These are phyloP conservation scores for Lobophora halterata DNA, from an alignment of 2,888 invertebrate species.

Conservation along the genomic window DNA sequence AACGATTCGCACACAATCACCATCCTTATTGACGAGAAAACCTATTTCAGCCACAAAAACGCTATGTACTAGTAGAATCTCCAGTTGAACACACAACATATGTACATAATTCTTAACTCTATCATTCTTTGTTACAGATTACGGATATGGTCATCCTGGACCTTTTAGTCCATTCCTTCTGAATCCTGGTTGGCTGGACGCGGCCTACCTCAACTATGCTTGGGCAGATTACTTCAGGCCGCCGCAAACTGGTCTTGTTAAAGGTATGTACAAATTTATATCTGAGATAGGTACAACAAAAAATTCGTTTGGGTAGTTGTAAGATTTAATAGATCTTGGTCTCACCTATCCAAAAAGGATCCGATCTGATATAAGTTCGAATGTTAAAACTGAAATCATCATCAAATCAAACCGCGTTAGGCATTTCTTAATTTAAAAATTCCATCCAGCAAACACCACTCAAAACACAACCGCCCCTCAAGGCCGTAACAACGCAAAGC, in stretches of 20 bases:
- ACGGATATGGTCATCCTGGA: conserved; percentile 89
- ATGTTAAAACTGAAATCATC: conserved; percentile 35
- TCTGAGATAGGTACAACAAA: neutral
- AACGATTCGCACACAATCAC: conserved; percentile 38
- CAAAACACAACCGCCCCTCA: conserved; percentile 71
- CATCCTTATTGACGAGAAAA: conserved; percentile 11
- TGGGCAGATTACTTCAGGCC: conserved; percentile 86
- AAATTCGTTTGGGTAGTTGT: neutral
- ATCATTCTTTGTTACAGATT: conserved; percentile 86
- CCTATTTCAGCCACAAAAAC: conserved; percentile 2
- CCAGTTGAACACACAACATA: conserved; percentile 1
- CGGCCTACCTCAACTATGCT: conserved; percentile 89
- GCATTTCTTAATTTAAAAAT: conserved; percentile 77
- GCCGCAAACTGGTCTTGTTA: conserved; percentile 76
- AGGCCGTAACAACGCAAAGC: conserved; percentile 73
- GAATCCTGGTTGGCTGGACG: conserved; percentile 92
- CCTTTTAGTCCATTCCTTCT: conserved; percentile 89
- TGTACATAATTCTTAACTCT: no score
- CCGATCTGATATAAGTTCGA: conserved; percentile 1
- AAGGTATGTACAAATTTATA: conserved; percentile 68
- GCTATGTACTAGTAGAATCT: no score
- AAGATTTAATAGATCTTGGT: conserved; percentile 30
- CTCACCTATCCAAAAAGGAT: conserved; percentile 30
- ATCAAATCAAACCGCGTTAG: no score
- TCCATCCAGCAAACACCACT: conserved; percentile 73